Evolutionary conservation across 2,113 vertebrate species (phyloP).

Genomic region (Hemiscyllium ocellatum): DNA sequence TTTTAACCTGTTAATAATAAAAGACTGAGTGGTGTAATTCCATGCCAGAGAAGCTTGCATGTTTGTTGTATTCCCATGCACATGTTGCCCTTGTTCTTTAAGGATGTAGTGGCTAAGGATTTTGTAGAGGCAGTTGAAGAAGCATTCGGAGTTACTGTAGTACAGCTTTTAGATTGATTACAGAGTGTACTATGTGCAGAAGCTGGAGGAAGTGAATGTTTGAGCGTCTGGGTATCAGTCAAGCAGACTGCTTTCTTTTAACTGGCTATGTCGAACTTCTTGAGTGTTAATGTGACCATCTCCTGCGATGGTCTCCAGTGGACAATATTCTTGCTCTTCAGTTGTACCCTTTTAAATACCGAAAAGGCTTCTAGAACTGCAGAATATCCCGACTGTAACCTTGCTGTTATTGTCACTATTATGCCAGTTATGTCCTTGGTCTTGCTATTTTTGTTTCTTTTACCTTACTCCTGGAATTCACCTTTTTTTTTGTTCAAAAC

Average conservation of each 20-base stretch:
- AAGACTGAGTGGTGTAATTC: neutral
- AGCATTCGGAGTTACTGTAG: no score
- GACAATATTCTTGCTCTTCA: neutral
- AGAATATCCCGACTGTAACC: neutral
- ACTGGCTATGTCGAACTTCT: neutral
- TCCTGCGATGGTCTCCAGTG: neutral
- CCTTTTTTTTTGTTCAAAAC: neutral
- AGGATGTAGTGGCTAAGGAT: no score
- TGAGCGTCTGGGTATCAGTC: neutral
- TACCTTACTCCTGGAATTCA: neutral
- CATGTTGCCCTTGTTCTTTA: neutral
- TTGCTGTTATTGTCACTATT: neutral
- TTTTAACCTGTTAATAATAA: neutral
- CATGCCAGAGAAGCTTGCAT: neutral
- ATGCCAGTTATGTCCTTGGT: no score
- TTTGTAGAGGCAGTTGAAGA: no score
- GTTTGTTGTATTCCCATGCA: neutral
- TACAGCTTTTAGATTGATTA: no score
- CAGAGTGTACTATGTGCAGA: no score
- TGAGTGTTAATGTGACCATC: neutral
- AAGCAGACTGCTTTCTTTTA: neutral
- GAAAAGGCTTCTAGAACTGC: no score
- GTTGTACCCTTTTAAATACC: neutral
- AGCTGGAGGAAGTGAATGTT: neutral
- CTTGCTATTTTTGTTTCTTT: neutral